These are phyloP conservation scores for Chanos chanos DNA, from an alignment of 2,797 vertebrate genomes.

Conservation along the genomic window DNA sequence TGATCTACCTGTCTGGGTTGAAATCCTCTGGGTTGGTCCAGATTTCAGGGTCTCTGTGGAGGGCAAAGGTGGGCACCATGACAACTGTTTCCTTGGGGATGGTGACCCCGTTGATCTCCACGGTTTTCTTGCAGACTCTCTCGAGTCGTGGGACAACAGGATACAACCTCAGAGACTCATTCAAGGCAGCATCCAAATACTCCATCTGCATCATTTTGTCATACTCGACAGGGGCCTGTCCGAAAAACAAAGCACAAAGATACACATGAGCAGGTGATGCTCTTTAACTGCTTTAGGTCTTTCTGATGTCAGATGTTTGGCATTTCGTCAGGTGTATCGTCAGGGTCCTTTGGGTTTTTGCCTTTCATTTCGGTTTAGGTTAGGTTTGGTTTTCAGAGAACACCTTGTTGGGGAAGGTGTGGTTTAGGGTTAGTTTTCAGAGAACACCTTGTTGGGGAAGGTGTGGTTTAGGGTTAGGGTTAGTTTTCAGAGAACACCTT, in stretches of 20 bases:
- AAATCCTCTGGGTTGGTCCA: constrained; percentile 72
- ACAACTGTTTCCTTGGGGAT: constrained; percentile 64
- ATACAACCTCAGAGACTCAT: constrained; percentile 65
- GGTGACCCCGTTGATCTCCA: constrained; percentile 65
- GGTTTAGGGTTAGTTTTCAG: too few species aligned
- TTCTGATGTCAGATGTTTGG: too few species aligned
- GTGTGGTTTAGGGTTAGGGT: too few species aligned
- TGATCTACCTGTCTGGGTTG: constrained; percentile 71
- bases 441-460: too few species aligned
- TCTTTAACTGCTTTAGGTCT: too few species aligned
- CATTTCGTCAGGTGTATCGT: too few species aligned
- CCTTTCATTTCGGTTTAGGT: too few species aligned
- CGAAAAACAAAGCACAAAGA: background rate
- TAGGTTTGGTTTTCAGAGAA: too few species aligned
- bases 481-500: too few species aligned
- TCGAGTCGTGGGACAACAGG: constrained; percentile 56
- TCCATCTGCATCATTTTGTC: constrained; percentile 70
- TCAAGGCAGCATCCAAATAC: constrained; percentile 70
- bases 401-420: too few species aligned
- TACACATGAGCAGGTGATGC: too few species aligned
- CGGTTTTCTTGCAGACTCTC: constrained; percentile 68
- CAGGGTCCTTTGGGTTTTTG: too few species aligned
- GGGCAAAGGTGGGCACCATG: constrained; percentile 56
- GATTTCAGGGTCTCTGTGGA: constrained; percentile 59
- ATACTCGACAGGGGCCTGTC: constrained; percentile 62